Evolutionary conservation across 2,888 invertebrate species (phyloP), one percentile per base, ranked within the genome.

Genomic region (Auanema freiburgensis): DNA sequence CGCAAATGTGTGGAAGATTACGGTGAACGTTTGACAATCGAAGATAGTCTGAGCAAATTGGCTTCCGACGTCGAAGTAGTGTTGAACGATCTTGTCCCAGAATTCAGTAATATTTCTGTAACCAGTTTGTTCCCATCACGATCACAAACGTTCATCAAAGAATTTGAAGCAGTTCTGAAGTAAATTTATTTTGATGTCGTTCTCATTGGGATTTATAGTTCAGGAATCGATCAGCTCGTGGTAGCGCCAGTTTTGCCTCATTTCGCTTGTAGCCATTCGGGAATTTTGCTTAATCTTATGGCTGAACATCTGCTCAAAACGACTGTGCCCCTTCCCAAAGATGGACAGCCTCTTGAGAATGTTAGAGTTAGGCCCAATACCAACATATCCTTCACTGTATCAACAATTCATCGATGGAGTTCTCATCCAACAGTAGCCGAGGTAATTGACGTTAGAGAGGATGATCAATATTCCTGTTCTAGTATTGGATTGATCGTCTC

Each of bases 381-480:
- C 6, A 69, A 71, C 24, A 62, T 66, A 25, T 69, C 69, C 1
- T 75, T 66, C 57, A 62, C 66, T 14, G 58, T 71, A 14, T 66
- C 66, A 12, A 59, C 72, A 3, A 52, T 75, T 42, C 67, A 69
- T 59, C 56, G 75, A 62, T 75, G 72, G 72, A 59, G 64, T 46
- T 60, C 65, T 59, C 72, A 75, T 61, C 71, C 75, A 23, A 59
- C 68, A 57, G 18, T 73, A 2, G 55, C 72, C 10, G 66, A 73
- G 46, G 75, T 71, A 46, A 54, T 59, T 46, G 41, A n/a, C 16
- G 33, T 16, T 42, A 16, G 21, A 21, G 25, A 49, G 16, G 18
- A 8, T 59, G 33, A 24, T 12, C 16, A 33, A 46, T 41, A 44
- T 14, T 23, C n/a, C 33, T 18, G 40, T 69, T 68, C 51, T 56